phyloP scores from a whole-genome alignment of 1,140 invertebrate species.

The Eumeta japonica region DNA sequence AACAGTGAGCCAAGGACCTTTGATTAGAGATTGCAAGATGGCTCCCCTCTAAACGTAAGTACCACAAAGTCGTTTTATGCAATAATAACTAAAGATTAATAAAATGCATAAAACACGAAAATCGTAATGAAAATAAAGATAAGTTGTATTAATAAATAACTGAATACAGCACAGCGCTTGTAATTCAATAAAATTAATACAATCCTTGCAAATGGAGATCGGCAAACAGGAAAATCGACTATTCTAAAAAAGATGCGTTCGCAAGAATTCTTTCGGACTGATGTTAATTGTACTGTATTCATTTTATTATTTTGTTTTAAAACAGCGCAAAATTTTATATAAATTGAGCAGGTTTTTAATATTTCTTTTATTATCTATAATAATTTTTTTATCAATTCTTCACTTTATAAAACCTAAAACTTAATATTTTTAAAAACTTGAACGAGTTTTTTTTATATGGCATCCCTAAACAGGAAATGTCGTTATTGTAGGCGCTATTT shows the following conservation, averaged over 20 bases:
- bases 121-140: slow-evolving; percentile 37
- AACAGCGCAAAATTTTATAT: background rate
- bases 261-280: slow-evolving; percentile 25
- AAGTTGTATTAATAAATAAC: slow-evolving; percentile 53
- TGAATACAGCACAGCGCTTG: slow-evolving; percentile 42
- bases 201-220: slow-evolving; percentile 51
- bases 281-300: slow-evolving; percentile 10
- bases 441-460: slow-evolving; percentile 11
- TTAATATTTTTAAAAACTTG: background rate
- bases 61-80: slow-evolving; percentile 60
- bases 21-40: slow-evolving; percentile 68
- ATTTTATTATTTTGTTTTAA: slow-evolving; percentile 5
- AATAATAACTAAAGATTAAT: slow-evolving; percentile 40
- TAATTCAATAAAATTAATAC: slow-evolving; percentile 48
- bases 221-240: slow-evolving; percentile 58
- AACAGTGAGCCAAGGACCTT: slow-evolving; percentile 65
- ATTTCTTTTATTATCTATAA: slow-evolving; percentile 9
- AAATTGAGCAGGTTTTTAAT: too few relatives aligned
- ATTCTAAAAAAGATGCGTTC: slow-evolving; percentile 51
- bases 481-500: slow-evolving; percentile 46
- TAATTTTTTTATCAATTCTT: slow-evolving; percentile 4
- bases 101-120: slow-evolving; percentile 29
- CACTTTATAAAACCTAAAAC: background rate
- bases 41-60: slow-evolving; percentile 64
- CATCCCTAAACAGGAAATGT: slow-evolving; percentile 39